Evolutionary conservation across 2,888 invertebrate species (phyloP), one percentile per base, ranked within the genome.

Genomic region (Ypsolopha sequella): DNA sequence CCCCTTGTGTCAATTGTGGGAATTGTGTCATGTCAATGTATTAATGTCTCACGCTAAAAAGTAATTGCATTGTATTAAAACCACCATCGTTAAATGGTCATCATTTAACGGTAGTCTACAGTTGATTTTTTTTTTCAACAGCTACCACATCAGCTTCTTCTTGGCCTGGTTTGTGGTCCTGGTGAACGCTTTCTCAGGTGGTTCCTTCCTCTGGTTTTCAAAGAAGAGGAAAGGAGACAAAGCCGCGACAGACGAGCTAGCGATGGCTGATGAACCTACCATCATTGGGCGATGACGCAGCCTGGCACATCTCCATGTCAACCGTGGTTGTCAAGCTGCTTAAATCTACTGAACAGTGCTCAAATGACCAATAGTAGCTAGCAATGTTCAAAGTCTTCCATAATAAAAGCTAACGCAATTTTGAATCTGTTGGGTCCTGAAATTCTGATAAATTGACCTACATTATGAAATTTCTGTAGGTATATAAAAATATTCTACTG

Each of bases 181-280:
- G 33, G 85, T 91, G 49, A 93, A 93, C 70, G 66, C 93, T 8
- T 68, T 89, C 41, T 89, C 93, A 9, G 93, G 93, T 1, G 80
- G 90, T 8, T 88, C 92, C 50, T 96, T 95, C 73, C 89, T 95
- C 60, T 88, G 94, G 78, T 94, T 91, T 70, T 95, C 95, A 0
- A 90, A 93, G 53, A 96, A 96, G 72, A 91, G 93, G 74, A 96
- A 96, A 87, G 92, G 95, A 0, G 91, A 92, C 59, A 92, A 93
- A 64, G 94, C 94, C 1, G 92, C 93, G 6, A 92, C 90, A n/a
- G 93, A 93, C 57, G 93, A 95, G 66, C 85, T 94, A 41, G 95
- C 93, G 1, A 91, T 93, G 91, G 95, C 93, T 6, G 95, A 96
- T 63, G 95, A 95, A 64, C 94, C 95, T 0, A 93, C 93, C 43